phyloP scores from a whole-genome alignment of 2,113 vertebrate genomes.

The Blennius ocellaris region DNA sequence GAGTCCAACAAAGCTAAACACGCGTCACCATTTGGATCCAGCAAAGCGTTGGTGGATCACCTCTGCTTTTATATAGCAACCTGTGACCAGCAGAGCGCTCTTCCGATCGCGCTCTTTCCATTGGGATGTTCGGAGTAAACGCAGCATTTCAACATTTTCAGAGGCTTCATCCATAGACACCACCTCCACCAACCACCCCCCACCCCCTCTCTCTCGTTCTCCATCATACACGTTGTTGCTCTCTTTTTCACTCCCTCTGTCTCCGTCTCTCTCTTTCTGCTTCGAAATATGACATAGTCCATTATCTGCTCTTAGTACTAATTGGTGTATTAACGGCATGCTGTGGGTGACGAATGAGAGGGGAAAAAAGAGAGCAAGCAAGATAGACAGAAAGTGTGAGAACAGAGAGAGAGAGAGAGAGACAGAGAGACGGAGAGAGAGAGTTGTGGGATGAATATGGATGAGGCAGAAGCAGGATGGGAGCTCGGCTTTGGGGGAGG shows the following conservation, averaged over 20 bases:
- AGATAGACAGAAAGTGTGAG: neutral
- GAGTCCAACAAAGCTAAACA: constrained; percentile 66
- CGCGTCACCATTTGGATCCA: constrained; percentile 59
- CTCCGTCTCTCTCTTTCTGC: constrained; percentile 70
- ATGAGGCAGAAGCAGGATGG: constrained; percentile 75
- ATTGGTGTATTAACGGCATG: constrained; percentile 86
- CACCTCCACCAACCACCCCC: neutral
- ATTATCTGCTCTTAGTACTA: constrained; percentile 87
- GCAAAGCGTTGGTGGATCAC: constrained; percentile 68
- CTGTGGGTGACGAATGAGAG: constrained; percentile 78
- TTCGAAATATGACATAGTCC: constrained; percentile 84
- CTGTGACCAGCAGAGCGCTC: constrained; percentile 55
- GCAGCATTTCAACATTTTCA: constrained; percentile 69
- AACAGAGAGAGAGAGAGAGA: constrained; percentile 43
- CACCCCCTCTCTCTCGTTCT: constrained; percentile 8
- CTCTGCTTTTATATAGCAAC: constrained; percentile 70
- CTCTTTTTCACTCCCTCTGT: constrained; percentile 56
- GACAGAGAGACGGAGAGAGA: constrained; percentile 35
- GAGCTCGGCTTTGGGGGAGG: constrained; percentile 67
- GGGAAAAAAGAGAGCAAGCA: constrained; percentile 52
- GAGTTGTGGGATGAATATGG: constrained; percentile 78
- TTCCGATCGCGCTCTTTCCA: constrained; percentile 60
- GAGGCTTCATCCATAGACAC: constrained; percentile 62
- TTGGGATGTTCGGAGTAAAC: constrained; percentile 64
- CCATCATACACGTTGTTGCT: constrained; percentile 55